Evolutionary conservation across 2,888 invertebrate species (phyloP).

Genomic region (Drosophila prostipennis): DNA sequence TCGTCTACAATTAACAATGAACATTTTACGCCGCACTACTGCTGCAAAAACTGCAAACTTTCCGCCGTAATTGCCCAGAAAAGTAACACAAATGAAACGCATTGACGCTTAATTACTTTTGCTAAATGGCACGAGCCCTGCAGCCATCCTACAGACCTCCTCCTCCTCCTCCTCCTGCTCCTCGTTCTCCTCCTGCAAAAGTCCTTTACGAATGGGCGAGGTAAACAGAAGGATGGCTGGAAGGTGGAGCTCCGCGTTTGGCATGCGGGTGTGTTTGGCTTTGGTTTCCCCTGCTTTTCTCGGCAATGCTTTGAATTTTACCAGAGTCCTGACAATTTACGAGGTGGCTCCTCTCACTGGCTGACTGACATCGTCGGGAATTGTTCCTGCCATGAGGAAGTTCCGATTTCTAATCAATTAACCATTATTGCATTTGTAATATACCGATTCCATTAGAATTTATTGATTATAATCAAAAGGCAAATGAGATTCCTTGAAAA

Average conservation of each 20-base stretch:
- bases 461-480: no score
- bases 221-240: background rate
- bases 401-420: background rate
- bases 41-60: conserved; percentile 48
- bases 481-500: no score
- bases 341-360: conserved; percentile 38
- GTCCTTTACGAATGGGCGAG: background rate
- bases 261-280: conserved; percentile 3
- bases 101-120: conserved; percentile 79
- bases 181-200: background rate
- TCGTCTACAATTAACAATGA: conserved; percentile 71
- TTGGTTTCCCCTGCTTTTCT: conserved; percentile 5
- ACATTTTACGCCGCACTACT: conserved; percentile 63
- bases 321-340: conserved; percentile 16
- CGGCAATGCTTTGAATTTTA: conserved; percentile 3
- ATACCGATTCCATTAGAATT: no score
- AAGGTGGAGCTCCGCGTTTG: conserved; percentile 1
- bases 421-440: no score
- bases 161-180: no score
- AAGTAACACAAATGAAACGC: conserved; percentile 80
- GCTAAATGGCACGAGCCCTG: conserved; percentile 65
- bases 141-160: background rate
- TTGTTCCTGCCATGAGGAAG: background rate
- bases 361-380: conserved; percentile 6
- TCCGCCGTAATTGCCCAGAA: conserved; percentile 77